Base-by-base conservation (phyloP, 2,113 vertebrate species). In the Gorsachius goisagi region DNA sequence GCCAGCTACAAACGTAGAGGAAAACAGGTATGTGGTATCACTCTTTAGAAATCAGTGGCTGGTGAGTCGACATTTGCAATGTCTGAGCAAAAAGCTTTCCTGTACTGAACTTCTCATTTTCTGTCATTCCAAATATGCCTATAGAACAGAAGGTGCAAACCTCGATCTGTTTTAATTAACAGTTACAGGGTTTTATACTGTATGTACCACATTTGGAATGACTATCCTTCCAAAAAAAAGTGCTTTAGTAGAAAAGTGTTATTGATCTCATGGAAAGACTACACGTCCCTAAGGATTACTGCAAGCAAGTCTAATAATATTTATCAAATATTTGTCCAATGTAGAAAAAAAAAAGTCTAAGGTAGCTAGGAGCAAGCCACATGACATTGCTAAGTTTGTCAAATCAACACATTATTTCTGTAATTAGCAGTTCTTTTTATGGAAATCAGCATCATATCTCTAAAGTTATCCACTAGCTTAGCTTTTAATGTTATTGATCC, bases 111-210 rank as follows among this genome's bases (percentile, higher is more conserved):
- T 53, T 84, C 45, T 77, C 22, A 24, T 86, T 88, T 86, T 90
- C 37, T 63, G 41, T 63, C 37, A 67, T 47, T 89, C 76, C 62
- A 82, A 92, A 91, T 71, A 84, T 33, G 11, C 53, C 55, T 88
- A 6, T 47, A 23, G 81, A 95, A 96, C 93, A 94, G 89, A 94
- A 92, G 56, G 84, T 82, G 47, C 47, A 94, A 89, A 68, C 35
- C 12, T 78, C 68, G 78, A 53, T 71, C 83, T 50, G 32, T 67
- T 95, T 90, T 53, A 89, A 90, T 91, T 89, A 87, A 88, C 82
- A 84, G 72, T 56, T 92, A 67, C 37, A 85, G 39, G 21, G 23
- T 24, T 92, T 92, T 95, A 49, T 66, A 78, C 49, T 49, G n/a
- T 28, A 44, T 1, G 4, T 50, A 72, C 18, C 44, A 39, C 30